Conservation (phyloP, 2,888 invertebrate genomes). For the Limnephilus auricula region DNA sequence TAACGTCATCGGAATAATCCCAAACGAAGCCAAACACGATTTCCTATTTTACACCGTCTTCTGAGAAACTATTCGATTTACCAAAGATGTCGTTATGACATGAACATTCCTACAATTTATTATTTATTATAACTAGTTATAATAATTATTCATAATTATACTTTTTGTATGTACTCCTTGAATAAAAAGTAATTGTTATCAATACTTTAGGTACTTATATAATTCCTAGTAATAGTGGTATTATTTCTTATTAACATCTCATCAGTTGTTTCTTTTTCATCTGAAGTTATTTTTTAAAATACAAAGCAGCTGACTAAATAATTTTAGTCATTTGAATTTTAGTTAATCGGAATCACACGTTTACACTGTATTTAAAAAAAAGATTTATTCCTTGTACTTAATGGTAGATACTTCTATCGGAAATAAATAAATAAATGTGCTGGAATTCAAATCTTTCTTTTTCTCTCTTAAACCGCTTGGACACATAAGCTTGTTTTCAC, state of each 20-base stretch:
- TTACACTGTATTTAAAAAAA: too few species aligned
- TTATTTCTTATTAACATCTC: neutral
- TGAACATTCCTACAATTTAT: neutral
- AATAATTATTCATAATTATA: neutral
- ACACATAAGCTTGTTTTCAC: too few species aligned
- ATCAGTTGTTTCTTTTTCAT: neutral
- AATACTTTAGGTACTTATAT: neutral
- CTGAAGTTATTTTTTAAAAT: neutral
- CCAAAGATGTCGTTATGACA: neutral
- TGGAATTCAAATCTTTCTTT: too few species aligned
- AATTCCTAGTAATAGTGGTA: neutral
- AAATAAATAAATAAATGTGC: too few species aligned
- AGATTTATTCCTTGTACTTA: too few species aligned
- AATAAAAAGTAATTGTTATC: neutral
- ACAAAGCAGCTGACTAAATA: too few species aligned
- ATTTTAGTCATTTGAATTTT: too few species aligned
- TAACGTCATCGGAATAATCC: neutral
- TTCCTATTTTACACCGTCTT: neutral
- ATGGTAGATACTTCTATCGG: too few species aligned
- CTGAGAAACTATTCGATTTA: neutral
- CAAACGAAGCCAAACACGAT: neutral
- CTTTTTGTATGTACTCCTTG: neutral
- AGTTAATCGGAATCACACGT: too few species aligned
- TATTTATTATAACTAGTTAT: neutral
- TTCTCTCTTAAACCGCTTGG: too few species aligned